Evolutionary conservation across 2,888 invertebrate genomes (phyloP).

Genomic region (Philhelius pedissequus): DNA sequence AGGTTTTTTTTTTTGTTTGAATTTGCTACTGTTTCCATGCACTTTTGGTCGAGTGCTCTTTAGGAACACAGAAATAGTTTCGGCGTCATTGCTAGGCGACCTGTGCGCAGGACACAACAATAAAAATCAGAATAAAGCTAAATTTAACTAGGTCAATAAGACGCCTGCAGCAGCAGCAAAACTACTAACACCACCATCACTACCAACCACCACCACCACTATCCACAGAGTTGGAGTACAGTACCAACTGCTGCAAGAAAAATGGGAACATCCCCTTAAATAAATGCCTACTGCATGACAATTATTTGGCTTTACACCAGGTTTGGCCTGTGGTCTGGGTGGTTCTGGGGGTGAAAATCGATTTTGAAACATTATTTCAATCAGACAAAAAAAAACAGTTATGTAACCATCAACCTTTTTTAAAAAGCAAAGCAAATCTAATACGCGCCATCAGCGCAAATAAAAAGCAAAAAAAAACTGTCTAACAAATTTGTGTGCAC

Average conservation of each 20-base stretch:
- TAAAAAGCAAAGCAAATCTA: conserved; percentile 1
- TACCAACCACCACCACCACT: conserved; percentile 14
- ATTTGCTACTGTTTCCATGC: conserved; percentile 19
- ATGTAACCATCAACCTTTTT: conserved; percentile 33
- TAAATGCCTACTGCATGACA: conserved; percentile 35
- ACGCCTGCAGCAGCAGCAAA: conserved; percentile 35
- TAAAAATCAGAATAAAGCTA: conserved; percentile 65
- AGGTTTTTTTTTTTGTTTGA: conserved; percentile 16
- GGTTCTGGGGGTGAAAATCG: conserved; percentile 52
- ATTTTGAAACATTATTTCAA: conserved; percentile 27
- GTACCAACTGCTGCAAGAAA: conserved; percentile 50
- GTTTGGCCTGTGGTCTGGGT: neutral
- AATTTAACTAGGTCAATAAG: conserved; percentile 64
- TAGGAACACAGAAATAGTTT: conserved; percentile 47
- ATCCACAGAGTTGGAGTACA: conserved; percentile 23
- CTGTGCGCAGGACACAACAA: conserved; percentile 67
- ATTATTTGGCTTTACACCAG: conserved; percentile 30
- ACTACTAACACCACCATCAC: neutral
- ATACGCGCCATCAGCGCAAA: conserved; percentile 29
- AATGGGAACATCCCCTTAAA: conserved; percentile 47
- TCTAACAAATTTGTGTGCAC: conserved; percentile 30
- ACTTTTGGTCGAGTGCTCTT: conserved; percentile 64
- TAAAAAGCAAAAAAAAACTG: conserved; percentile 47
- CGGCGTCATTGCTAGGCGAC: conserved; percentile 46
- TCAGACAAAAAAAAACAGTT: neutral